Evolutionary conservation across 2,113 vertebrate species (phyloP).

Genomic region (Larimichthys crocea): DNA sequence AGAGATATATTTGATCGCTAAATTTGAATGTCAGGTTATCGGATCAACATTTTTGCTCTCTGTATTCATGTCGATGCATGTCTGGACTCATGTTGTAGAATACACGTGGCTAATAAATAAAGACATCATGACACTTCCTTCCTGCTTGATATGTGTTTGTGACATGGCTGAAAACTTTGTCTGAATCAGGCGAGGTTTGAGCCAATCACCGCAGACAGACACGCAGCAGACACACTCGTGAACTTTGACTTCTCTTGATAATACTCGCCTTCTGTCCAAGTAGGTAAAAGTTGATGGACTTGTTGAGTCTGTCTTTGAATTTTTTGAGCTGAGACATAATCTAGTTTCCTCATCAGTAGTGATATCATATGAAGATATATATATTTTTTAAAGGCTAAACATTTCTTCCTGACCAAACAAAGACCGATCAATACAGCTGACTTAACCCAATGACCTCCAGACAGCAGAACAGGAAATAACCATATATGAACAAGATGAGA

Average conservation of each 20-base stretch:
- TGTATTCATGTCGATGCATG: slow-evolving; percentile 54
- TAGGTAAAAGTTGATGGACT: slow-evolving; percentile 66
- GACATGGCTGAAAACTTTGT: slow-evolving; percentile 79
- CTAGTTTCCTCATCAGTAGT: background rate
- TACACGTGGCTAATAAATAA: slow-evolving; percentile 60
- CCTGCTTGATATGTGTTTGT: slow-evolving; percentile 28
- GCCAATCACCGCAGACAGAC: slow-evolving; percentile 69
- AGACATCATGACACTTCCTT: slow-evolving; percentile 25
- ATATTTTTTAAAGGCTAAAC: background rate
- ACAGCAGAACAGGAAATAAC: background rate
- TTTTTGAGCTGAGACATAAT: background rate
- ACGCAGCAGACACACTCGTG: slow-evolving; percentile 65
- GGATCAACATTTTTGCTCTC: background rate
- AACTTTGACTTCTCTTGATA: slow-evolving; percentile 79
- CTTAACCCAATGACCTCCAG: background rate
- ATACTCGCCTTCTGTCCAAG: slow-evolving; percentile 34
- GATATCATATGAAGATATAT: background rate
- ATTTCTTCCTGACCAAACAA: background rate
- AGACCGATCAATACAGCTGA: background rate
- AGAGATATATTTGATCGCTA: background rate
- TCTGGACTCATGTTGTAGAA: slow-evolving; percentile 47
- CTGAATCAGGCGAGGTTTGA: slow-evolving; percentile 77
- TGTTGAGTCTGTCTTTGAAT: slow-evolving; percentile 15
- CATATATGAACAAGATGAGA: too few species aligned
- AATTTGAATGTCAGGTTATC: background rate